phyloP scores from a whole-genome alignment of 2,797 vertebrate genomes.

The Babyrousa celebensis region DNA sequence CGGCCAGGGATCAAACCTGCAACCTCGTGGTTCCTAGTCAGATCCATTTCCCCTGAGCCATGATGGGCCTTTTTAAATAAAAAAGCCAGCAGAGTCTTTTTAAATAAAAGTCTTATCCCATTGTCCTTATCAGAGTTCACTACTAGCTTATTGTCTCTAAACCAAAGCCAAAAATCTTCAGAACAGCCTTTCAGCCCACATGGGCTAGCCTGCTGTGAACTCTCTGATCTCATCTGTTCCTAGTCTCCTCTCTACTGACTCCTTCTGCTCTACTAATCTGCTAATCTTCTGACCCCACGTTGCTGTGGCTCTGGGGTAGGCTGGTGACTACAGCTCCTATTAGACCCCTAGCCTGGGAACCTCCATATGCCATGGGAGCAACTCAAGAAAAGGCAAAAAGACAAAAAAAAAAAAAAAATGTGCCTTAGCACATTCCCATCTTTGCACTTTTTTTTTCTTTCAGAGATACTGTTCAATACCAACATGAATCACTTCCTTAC shows the following conservation, averaged over 20 bases:
- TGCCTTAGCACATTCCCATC: neutral
- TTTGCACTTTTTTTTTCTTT: neutral
- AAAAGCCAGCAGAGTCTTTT: neutral
- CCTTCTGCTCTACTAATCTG: neutral
- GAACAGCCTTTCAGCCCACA: neutral
- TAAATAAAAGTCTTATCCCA: neutral
- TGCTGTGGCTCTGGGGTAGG: too few relatives aligned
- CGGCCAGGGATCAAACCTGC: too few relatives aligned
- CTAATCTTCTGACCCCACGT: neutral
- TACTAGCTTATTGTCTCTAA: neutral
- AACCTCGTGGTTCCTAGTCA: too few relatives aligned
- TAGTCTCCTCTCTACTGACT: neutral
- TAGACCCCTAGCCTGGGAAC: too few relatives aligned
- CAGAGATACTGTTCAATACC: neutral
- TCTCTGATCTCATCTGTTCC: neutral
- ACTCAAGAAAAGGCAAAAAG: too few relatives aligned
- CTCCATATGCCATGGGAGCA: too few relatives aligned
- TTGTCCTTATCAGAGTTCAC: neutral
- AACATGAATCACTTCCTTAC: neutral
- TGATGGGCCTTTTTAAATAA: neutral
- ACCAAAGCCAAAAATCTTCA: neutral
- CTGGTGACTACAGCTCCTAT: too few relatives aligned
- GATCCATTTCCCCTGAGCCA: too few relatives aligned
- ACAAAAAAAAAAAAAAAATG: too few relatives aligned
- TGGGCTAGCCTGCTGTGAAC: neutral